Evolutionary conservation across 2,113 vertebrate genomes (phyloP).

Genomic region (Percopsis transmontana): DNA sequence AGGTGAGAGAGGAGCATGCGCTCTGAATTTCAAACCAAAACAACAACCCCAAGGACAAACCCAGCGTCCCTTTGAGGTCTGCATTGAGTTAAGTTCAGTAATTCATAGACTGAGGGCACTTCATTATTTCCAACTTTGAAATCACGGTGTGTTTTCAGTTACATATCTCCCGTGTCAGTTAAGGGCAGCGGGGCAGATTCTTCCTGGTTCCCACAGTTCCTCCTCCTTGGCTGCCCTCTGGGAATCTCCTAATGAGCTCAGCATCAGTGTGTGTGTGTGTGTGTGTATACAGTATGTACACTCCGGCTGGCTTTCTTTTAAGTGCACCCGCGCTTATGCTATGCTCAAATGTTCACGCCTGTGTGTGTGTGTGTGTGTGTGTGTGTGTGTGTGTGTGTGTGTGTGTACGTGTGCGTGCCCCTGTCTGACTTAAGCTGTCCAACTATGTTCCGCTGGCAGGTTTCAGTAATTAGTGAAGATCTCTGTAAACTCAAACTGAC

Average conservation of each 20-base stretch:
- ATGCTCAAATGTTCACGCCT: not conserved
- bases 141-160: too few species aligned
- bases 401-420: not conserved
- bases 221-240: slow-evolving; percentile 48
- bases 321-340: slow-evolving; percentile 1
- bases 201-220: slow-evolving; percentile 42
- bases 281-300: slow-evolving; percentile 21
- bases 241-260: slow-evolving; percentile 62
- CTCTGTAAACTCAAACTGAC: slow-evolving; percentile 8
- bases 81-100: too few species aligned
- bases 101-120: too few species aligned
- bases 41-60: too few species aligned
- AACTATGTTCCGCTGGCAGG: slow-evolving; percentile 7
- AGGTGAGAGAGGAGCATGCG: too few species aligned
- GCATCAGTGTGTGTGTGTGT: slow-evolving; percentile 32
- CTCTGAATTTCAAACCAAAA: too few species aligned
- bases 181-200: too few species aligned
- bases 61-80: too few species aligned
- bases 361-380: slow-evolving; percentile 1
- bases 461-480: slow-evolving; percentile 20
- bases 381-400: slow-evolving; percentile 1
- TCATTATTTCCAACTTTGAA: too few species aligned
- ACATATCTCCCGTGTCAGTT: too few species aligned
- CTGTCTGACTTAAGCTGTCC: slow-evolving; percentile 14
- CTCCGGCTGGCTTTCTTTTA: slow-evolving; percentile 17